Conservation (phyloP, 2,888 invertebrate species). For the Eulithis testata region DNA sequence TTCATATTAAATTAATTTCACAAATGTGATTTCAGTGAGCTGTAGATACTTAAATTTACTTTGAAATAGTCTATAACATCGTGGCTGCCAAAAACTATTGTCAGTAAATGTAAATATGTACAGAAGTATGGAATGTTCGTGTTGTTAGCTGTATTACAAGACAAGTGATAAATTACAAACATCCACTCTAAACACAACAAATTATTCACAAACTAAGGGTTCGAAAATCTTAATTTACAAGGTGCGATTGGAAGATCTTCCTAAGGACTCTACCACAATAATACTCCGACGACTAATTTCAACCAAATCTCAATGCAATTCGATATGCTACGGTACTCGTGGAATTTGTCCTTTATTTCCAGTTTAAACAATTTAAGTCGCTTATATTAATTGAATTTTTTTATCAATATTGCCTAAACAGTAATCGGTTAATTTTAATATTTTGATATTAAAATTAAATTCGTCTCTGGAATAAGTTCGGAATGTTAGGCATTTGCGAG, state of each 20-base stretch:
- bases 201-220: constrained; percentile 52
- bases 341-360: constrained; percentile 36
- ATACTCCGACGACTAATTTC: constrained; percentile 57
- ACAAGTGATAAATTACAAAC: constrained; percentile 49
- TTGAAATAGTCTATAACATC: constrained; percentile 14
- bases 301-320: constrained; percentile 48
- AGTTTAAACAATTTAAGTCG: constrained; percentile 34
- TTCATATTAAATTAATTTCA: constrained; percentile 52
- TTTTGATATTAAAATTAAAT: constrained; percentile 49
- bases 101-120: constrained; percentile 58
- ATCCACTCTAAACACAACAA: constrained; percentile 44
- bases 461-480: constrained; percentile 54
- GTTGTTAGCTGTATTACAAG: constrained; percentile 43
- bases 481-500: constrained; percentile 64
- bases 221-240: constrained; percentile 63
- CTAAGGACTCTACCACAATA: constrained; percentile 70
- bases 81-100: constrained; percentile 21
- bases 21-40: constrained; percentile 46
- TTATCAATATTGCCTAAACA: constrained; percentile 50
- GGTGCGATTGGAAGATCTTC: constrained; percentile 68
- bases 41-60: constrained; percentile 56
- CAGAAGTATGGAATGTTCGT: constrained; percentile 62
- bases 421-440: too few species aligned
- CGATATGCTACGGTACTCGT: constrained; percentile 70
- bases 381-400: constrained; percentile 32